Base-by-base conservation (phyloP, 2,797 vertebrate genomes). In the Dipus sagitta region DNA sequence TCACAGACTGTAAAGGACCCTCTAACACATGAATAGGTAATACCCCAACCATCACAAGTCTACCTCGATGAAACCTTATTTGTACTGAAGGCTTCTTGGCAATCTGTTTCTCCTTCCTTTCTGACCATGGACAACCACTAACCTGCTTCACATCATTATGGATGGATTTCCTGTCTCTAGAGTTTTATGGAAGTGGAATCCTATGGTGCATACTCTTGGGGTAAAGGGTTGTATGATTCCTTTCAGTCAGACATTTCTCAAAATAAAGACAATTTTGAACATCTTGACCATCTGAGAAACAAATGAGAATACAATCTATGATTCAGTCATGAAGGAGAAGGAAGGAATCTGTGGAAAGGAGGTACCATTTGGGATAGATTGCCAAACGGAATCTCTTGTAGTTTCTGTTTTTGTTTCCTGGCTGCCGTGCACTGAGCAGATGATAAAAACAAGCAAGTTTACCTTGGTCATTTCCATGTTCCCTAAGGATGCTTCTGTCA, bases 221-320 rank as follows among this genome's bases (percentile, higher is more conserved):
- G 23, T 47, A 47, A 58, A 28, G 23, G 6, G 9, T 0, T 23
- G 4, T 67, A 28, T 84, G 5, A 3, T 52, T 92, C 38, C 30
- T 94, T 92, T 88, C 52, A 74, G 32, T 64, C 13, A 47, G 34
- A 47, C 67, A 71, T 68, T 93, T 93, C 52, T 91, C 62, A 83
- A 91, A 93, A 89, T 75, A 68, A 91, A 74, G 65, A 70, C 21
- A 74, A 32, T 60, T 93, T 38, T 3, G 21, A 92, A 92, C 34
- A 85, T 72, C 28, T 70, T 85, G 34, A 23, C 84, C 71, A 13
- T 62, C 34, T 80, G n/a, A 47, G 52, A 86, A 88, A 32, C 14
- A 67, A 54, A 28, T 15, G 32, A n/a, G 21, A 9, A 6, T 60
- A 14, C 70, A 47, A 88, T 71, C 42, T 81, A 5, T 83, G 71